These are phyloP conservation scores for Pollicipes pollicipes DNA, from an alignment of 1,140 invertebrate genomes.

Conservation along the genomic window DNA sequence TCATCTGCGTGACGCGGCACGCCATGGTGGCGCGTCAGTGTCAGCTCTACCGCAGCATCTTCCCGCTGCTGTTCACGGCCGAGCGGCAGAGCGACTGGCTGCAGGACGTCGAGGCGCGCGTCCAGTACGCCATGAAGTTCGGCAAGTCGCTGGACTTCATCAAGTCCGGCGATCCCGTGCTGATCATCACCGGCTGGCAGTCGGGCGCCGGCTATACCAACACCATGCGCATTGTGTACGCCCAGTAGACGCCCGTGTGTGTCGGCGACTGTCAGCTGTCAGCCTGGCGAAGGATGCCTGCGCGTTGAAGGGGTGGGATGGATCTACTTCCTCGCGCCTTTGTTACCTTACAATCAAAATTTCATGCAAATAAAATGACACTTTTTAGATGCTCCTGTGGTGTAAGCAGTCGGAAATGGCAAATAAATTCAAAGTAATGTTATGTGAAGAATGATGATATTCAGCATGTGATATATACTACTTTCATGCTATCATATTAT, in stretches of 20 bases:
- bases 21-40: constrained; percentile 75
- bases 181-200: constrained; percentile 91
- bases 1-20: constrained; percentile 83
- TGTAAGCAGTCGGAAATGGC: too few relatives aligned
- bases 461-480: too few relatives aligned
- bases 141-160: constrained; percentile 77
- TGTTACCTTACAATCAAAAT: too few relatives aligned
- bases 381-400: too few relatives aligned
- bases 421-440: too few relatives aligned
- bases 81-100: constrained; percentile 30
- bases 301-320: too few relatives aligned
- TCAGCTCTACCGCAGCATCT: constrained; percentile 82
- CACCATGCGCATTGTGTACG: constrained; percentile 84
- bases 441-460: too few relatives aligned
- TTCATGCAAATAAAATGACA: too few relatives aligned
- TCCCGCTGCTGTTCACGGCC: constrained; percentile 81
- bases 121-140: constrained; percentile 69
- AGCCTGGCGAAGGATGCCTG: too few relatives aligned
- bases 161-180: constrained; percentile 64
- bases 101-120: constrained; percentile 59
- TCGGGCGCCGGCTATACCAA: constrained; percentile 92
- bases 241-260: constrained; percentile 23
- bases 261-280: too few relatives aligned
- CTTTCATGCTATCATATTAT: too few relatives aligned
- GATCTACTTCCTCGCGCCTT: too few relatives aligned